Evolutionary conservation across 1,140 invertebrate genomes (phyloP), one percentile per base, ranked within the genome.

Genomic region (Spodoptera frugiperda): DNA sequence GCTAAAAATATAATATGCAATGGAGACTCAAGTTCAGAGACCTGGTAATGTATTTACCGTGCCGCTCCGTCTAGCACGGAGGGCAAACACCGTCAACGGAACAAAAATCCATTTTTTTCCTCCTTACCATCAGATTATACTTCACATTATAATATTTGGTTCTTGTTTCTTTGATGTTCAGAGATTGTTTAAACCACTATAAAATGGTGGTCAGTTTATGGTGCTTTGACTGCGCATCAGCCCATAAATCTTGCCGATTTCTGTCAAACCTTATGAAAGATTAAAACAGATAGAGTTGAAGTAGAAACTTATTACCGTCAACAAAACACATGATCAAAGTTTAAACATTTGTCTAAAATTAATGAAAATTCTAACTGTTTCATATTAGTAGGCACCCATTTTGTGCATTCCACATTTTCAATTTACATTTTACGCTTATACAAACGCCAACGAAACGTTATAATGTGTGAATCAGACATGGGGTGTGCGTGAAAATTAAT

Each of bases 11-110:
- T 80, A 67, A 79, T 53, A 78, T 54, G 70, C 77, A 76, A 57
- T 76, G 76, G 79, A 82, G 81, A 82, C 65, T 73, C 85, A 89
- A 91, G 89, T 91, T 91, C 88, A 89, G 79, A 83, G 81, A 92
- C 86, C 87, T 87, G 76, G 78, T 84, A 84, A 85, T 89, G 82
- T 84, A 85, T 85, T 78, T 79, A 76, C 30, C 82, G 80, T 84
- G 83, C 82, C 84, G 83, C 81, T 84, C 83, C 70, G 87, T 89
- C 89, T 89, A 87, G 79, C 82, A 76, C 78, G 77, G 74, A 75
- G 73, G 71, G 76, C 79, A 81, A 70, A 59, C 49, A 72, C 61
- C 72, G 63, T 59, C 68, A 78, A 78, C 61, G 59, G 44, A 46
- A 70, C 53, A 61, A 71, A 61, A 65, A 65, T 65, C 14, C 33